Conservation (phyloP, 1,140 invertebrate genomes). For the Harpegnathos saltator region DNA sequence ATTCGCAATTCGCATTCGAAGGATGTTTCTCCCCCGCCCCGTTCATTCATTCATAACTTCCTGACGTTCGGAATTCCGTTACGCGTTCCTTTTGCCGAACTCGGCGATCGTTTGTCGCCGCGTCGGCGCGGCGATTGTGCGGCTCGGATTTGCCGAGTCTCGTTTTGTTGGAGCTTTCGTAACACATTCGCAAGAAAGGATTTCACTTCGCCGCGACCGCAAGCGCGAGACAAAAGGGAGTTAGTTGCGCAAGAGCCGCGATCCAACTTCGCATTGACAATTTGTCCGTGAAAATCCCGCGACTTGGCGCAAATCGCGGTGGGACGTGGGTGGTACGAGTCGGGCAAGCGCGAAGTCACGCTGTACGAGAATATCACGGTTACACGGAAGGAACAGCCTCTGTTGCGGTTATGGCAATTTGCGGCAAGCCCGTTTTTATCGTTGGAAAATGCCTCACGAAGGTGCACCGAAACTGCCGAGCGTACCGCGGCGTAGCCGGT, state of each 20-base stretch:
- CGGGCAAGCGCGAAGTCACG: constrained; percentile 32
- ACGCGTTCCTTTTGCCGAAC: background rate
- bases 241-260: background rate
- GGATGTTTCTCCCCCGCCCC: background rate
- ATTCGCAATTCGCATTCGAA: constrained; percentile 7
- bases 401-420: constrained; percentile 64
- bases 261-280: background rate
- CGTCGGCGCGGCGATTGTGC: background rate
- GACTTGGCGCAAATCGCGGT: background rate
- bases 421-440: constrained; percentile 59
- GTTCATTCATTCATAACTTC: background rate
- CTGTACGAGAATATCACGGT: constrained; percentile 46
- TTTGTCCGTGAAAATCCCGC: background rate
- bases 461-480: constrained; percentile 34
- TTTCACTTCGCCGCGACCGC: background rate
- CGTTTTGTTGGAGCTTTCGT: background rate
- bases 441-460: constrained; percentile 53
- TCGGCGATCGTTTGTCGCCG: background rate
- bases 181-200: background rate
- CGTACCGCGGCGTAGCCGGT: background rate
- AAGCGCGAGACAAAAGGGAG: background rate
- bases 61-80: background rate
- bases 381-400: constrained; percentile 28
- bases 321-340: constrained; percentile 53
- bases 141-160: background rate